Evolutionary conservation across 2,797 vertebrate species (phyloP).

Genomic region (Parauchenoglanis punctatus): DNA sequence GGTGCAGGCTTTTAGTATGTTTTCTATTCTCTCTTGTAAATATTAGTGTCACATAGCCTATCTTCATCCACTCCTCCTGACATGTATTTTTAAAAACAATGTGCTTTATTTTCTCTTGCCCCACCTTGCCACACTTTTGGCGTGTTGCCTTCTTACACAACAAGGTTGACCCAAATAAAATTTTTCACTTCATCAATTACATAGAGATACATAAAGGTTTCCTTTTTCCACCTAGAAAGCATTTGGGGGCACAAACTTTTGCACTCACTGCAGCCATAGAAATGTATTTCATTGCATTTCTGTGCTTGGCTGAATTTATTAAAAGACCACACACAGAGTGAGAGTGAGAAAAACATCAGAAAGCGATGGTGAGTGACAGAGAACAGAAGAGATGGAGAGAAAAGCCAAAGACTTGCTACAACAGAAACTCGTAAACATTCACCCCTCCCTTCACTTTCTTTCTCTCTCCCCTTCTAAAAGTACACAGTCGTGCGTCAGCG

Average conservation of each 20-base stretch:
- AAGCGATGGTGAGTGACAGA: background rate
- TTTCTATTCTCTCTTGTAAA: background rate
- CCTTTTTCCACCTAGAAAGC: background rate
- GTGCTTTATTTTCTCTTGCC: background rate
- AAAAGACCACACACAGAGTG: background rate
- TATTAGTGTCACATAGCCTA: background rate
- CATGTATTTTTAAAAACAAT: background rate
- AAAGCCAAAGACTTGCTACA: conserved; percentile 5
- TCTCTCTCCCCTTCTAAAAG: conserved; percentile 22
- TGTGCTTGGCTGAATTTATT: background rate
- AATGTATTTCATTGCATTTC: background rate
- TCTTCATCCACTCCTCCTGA: background rate
- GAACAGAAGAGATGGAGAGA: background rate
- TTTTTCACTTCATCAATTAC: background rate
- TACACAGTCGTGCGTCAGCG: conserved; percentile 15
- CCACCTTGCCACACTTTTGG: background rate
- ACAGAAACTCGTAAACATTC: conserved; percentile 7
- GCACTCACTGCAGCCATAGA: background rate
- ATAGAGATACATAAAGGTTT: background rate
- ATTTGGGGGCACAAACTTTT: background rate
- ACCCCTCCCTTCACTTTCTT: conserved; percentile 28
- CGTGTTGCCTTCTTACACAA: background rate
- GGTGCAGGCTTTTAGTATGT: background rate
- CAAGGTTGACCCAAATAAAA: background rate
- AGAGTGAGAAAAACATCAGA: background rate